These are phyloP conservation scores for Dioctria rufipes DNA, from an alignment of 2,888 invertebrate species.

Conservation along the genomic window DNA sequence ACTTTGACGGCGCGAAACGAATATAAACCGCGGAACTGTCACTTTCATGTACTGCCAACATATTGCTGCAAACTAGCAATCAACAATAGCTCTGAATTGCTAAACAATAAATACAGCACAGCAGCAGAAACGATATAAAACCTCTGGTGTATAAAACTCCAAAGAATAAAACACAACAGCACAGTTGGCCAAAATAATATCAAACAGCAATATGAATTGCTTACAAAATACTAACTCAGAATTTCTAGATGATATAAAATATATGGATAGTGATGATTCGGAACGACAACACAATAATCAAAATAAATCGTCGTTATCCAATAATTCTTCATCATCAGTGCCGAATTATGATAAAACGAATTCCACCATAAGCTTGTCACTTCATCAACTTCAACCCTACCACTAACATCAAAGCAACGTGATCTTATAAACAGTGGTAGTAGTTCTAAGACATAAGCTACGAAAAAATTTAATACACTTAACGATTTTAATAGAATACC, in stretches of 20 bases:
- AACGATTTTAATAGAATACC: conserved; percentile 58
- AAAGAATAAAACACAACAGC: conserved; percentile 56
- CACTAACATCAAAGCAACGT: no score
- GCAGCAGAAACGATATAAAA: conserved; percentile 55
- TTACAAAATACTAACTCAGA: conserved; percentile 56
- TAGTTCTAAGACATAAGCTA: conserved; percentile 49
- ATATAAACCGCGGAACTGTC: no score
- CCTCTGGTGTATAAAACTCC: conserved; percentile 60
- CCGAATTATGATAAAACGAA: conserved; percentile 12
- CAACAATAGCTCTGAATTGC: no score
- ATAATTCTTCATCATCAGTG: conserved; percentile 40
- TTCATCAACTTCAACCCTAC: conserved; percentile 54
- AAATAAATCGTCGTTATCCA: conserved; percentile 4
- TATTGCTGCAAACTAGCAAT: no score
- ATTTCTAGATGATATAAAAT: conserved; percentile 62
- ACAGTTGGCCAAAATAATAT: conserved; percentile 52
- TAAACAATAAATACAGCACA: conserved; percentile 26
- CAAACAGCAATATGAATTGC: conserved; percentile 58
- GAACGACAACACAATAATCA: conserved; percentile 54
- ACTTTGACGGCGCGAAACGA: no score
- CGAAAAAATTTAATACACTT: conserved; percentile 58
- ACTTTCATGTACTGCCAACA: no score
- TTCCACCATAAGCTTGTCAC: conserved; percentile 6
- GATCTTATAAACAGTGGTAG: conserved; percentile 53
- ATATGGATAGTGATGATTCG: conserved; percentile 62